Evolutionary conservation across 2,888 invertebrate species (phyloP), one percentile per base, ranked within the genome.

Genomic region (Phyllotreta striolata): DNA sequence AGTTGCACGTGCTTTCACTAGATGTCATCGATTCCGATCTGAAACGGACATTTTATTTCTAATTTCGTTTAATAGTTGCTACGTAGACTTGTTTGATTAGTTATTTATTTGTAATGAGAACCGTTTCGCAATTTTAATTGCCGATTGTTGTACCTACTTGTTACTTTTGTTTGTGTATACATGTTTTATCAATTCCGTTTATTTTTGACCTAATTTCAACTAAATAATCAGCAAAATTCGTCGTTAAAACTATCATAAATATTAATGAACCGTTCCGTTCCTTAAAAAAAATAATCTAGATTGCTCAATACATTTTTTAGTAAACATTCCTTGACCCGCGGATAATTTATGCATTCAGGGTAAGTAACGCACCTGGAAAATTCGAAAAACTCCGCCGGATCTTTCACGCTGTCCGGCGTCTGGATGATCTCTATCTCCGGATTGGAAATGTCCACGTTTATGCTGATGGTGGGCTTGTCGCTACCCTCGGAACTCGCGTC

Each of bases 341-440:
- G 39, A 8, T 39, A n/a, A 10, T 3, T n/a, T 41, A n/a, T 41
- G 10, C 10, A 41, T 5, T 38, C 34, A 52, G 5, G 14, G 55
- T 47, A 34, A 12, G 9, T 10, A n/a, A 62, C 61, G 60, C 44
- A 70, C 70, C 74, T 83, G 58, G 87, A 85, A 72, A 87, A 87
- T 72, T 85, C 84, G 67, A 87, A 87, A 73, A 82, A 83, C 41
- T 81, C 80, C 3, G 70, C 74, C 4, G 77, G 69, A 65, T 80
- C 80, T 69, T 81, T 80, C 8, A 82, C 79, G 35, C 86, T 85
- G 58, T 88, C 83, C 0, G 88, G 87, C 41, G 89, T 89, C 40
- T 89, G 88, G 73, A 89, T 84, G 70, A 90, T 90, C 76, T 90
- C 90, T 70, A 91, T 89, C 62, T 86, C 88, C 1, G 90, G 90